Base-by-base conservation (phyloP, 2,888 invertebrate genomes). In the Oscheius myriophilus region DNA sequence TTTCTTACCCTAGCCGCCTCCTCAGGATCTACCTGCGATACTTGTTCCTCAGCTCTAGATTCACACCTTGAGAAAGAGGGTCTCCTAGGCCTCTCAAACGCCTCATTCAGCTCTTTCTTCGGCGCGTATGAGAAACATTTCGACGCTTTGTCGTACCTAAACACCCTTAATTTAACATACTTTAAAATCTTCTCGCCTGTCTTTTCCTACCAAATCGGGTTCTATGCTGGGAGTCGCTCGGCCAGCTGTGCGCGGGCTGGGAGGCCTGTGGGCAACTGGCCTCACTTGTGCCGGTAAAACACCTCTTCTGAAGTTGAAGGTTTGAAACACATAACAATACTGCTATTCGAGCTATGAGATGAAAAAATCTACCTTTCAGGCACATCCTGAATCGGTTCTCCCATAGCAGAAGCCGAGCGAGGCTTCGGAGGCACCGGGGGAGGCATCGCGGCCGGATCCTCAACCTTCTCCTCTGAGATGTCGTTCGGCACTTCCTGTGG, bases 371-470 rank as follows among this genome's bases (percentile, higher is more conserved):
- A 69, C 69, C 70, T 52, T 42, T 73, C 73, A 12, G 70, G 73
- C 54, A 62, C 23, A 9, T 73, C 70, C 26, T 16, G n/a, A 21
- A 63, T 49, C n/a, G 63, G 26, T 26, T 89, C 88, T 70, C 88
- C 87, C 80, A 89, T 88, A 70, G 88, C 88, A 46, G 89, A 82
- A 59, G 80, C 78, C 11, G 70, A 65, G 43, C 72, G 69, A 46
- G 82, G 82, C 70, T 80, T 82, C 46, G 82, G 89, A 87, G 83
- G 86, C 87, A 87, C 83, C 70, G 76, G 82, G 66, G 73, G 80
- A 21, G 73, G 72, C 73, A 75, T 61, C n/a, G 61, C 49, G 23
- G 49, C 49, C 23, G 61, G 61, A 14, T 49, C 61, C 49, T 49
- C 46, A 16, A 23, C 18, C 63, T 63, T 51, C 21, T 63, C 46